Evolutionary conservation across 2,797 vertebrate species (phyloP), one percentile per base, ranked within the genome.

Genomic region (Alcedo atthis): DNA sequence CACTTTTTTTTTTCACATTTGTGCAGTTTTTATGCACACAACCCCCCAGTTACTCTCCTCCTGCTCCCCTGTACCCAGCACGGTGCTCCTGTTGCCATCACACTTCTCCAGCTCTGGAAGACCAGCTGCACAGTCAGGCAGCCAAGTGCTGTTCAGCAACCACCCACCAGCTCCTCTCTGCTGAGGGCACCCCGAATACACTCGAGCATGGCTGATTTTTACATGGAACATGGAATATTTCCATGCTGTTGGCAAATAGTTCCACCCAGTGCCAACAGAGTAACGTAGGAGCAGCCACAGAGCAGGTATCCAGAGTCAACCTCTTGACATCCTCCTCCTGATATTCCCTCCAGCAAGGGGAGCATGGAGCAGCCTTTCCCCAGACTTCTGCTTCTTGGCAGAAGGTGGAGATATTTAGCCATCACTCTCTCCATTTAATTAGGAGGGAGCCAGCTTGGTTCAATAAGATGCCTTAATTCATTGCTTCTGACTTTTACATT

Each of bases 211-310:
- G 21, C 32, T 78, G 21, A 9, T 14, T 51, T 59, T 33, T 10
- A 28, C 25, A 25, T 4, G 5, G 42, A 58, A 51, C 2, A 15
- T 2, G 7, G 63, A 94, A 57, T 37, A 57, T 21, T 66, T 12
- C 62, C n/a, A 17, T 2, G 24, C 62, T 53, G 11, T 10, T 67
- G 42, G 59, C 48, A 54, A 68, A 37, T 1, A 1, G 30, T 25
- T 64, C 51, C 25, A 10, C 45, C 35, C 20, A 8, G 16, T 1
- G 2, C 40, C 76, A 53, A 21, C 10, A 33, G 30, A 30, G 46
- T 11, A 28, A 42, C 0, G 3, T 5, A 54, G 53, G 6, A 73
- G 62, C 1, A 42, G 45, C 4, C 32, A 6, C 25, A 5, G 2
- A 45, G 21, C 15, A 26, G 20, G 15, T 17, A 71, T 13, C 49